Base-by-base conservation (phyloP, 2,113 vertebrate species). In the Nicator chloris region DNA sequence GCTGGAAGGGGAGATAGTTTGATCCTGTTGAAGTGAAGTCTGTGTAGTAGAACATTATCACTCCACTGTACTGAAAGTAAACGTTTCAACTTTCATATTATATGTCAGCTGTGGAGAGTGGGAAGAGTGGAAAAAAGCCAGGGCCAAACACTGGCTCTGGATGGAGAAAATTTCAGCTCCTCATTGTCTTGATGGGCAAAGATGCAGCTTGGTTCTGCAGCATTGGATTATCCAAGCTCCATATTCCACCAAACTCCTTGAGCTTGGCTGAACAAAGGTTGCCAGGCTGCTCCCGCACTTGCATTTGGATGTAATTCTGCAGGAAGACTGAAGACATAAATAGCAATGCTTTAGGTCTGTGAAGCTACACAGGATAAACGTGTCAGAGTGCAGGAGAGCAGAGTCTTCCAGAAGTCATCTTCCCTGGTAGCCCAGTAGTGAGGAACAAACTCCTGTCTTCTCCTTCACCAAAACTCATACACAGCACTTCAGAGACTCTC, bases 191-290 rank as follows among this genome's bases (percentile, higher is more conserved):
- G 57, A 20, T 16, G 61, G n/a, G 49, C 24, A 22, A 23, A 82
- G 70, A 30, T 59, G 44, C 33, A 8, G 31, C 30, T 56, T n/a
- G 42, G 33, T 33, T 83, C 72, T 89, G 57, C 64, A 45, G 16
- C 2, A 0, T 2, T 73, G 83, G 49, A 6, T 63, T 76, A 50
- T 56, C 65, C 0, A 0, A 28, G 31, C 53, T 69, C 30, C 60
- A 37, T n/a, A 15, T 37, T 11, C 35, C 4, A 6, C 40, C 30
- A 20, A 33, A 30, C 23, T 50, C 26, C 69, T 61, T 1, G 2
- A 72, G 40, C 45, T 61, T 37, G 12, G 76, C 61, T 37, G 40
- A 45, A 19, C 5, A 4, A 28, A 77, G 42, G 12, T 37, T 78
- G 51, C 56, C 72, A 59, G 60, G 54, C 64, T 81, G 33, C 75